phyloP scores from a whole-genome alignment of 1,140 invertebrate species.

The Solenopsis invicta region DNA sequence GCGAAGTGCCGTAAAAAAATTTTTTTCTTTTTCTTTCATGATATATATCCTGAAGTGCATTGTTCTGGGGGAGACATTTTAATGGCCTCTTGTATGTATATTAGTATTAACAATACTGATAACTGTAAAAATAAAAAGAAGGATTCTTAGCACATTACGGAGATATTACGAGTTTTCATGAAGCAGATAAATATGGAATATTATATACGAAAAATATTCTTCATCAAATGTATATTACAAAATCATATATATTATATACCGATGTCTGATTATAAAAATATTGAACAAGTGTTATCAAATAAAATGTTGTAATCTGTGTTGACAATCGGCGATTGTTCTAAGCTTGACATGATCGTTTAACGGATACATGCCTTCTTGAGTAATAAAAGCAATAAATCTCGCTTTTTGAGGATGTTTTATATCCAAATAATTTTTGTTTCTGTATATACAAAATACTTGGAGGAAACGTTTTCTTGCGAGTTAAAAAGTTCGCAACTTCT shows the following conservation, averaged over 20 bases:
- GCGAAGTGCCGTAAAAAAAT: conserved; percentile 50
- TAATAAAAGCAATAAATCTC: conserved; percentile 35
- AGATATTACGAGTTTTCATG: conserved; percentile 72
- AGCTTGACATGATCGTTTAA: conserved; percentile 72
- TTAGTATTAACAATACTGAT: conserved; percentile 72
- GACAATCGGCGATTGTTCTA: conserved; percentile 82
- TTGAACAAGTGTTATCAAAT: conserved; percentile 83
- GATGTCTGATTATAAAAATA: conserved; percentile 83
- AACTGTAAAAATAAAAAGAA: conserved; percentile 53
- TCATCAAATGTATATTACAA: conserved; percentile 81
- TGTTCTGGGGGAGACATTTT: conserved; percentile 77
- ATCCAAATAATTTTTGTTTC: conserved; percentile 13
- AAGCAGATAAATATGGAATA: conserved; percentile 72
- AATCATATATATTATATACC: conserved; percentile 85
- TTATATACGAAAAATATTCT: conserved; percentile 75
- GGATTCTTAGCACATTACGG: conserved; percentile 67
- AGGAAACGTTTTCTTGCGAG: conserved; percentile 4
- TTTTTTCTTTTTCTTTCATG: conserved; percentile 35
- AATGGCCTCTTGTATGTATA: conserved; percentile 78
- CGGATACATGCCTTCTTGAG: conserved; percentile 62
- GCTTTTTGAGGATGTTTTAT: background rate
- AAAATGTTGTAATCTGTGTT: conserved; percentile 84
- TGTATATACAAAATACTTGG: background rate
- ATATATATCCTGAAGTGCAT: conserved; percentile 65
- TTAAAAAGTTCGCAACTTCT: background rate